A percentile compares a stretch with the other conserved stretches of the same genome.
phyloP scores from a whole-genome alignment of 2,113 vertebrate genomes.

The Apteryx owenii region DNA sequence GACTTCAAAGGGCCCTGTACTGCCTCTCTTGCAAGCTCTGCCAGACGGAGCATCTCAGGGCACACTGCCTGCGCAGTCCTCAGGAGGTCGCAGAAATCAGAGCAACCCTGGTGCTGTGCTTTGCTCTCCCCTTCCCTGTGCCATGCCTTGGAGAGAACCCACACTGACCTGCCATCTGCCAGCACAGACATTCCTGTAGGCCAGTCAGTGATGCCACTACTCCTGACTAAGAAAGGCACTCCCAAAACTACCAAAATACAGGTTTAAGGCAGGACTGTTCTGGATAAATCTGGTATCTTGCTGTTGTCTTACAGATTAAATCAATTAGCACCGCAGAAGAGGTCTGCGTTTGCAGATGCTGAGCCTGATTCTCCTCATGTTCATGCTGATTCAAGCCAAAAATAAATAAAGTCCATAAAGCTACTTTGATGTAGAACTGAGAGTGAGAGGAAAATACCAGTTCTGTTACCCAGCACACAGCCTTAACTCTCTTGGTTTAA shows the following conservation, averaged over 20 bases:
- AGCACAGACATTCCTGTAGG: neutral
- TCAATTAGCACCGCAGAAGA: neutral
- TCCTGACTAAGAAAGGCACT: neutral
- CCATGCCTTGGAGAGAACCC: neutral
- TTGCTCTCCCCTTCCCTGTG: neutral
- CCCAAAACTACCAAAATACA: neutral
- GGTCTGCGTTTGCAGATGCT: neutral
- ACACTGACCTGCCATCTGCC: neutral
- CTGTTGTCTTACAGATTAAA: neutral
- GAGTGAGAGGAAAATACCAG: neutral
- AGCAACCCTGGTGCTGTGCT: neutral
- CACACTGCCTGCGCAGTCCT: rapidly evolving
- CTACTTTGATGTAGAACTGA: neutral
- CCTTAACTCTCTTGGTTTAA: neutral
- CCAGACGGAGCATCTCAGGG: rapidly evolving
- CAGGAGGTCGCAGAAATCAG: neutral
- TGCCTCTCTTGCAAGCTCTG: neutral
- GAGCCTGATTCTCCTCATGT: neutral
- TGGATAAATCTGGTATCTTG: neutral
- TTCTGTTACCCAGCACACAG: neutral
- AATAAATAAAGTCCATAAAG: neutral
- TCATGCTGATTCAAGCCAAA: neutral
- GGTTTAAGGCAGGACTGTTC: neutral
- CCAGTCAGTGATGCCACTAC: neutral
- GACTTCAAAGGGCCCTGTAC: neutral